Conservation (phyloP, 2,113 vertebrate species). For the Nothoprocta perdicaria region DNA sequence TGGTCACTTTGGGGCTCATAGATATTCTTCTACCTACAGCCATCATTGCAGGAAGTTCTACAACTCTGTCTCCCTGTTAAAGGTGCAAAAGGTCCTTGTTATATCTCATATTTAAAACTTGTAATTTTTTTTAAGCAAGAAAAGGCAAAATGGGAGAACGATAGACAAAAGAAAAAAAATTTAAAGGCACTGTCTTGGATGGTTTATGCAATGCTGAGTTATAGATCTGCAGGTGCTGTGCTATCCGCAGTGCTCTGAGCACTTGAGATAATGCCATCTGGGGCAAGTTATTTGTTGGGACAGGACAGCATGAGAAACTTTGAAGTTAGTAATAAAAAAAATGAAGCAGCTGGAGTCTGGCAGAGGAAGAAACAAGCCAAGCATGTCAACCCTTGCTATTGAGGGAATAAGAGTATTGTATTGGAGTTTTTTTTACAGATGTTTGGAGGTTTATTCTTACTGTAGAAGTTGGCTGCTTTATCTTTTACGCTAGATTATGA, state of each 20-base stretch:
- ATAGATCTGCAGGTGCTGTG: slow-evolving; percentile 74
- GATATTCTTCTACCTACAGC: background rate
- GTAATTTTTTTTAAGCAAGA: background rate
- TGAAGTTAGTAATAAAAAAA: slow-evolving; percentile 80
- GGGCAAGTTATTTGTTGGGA: slow-evolving; percentile 77
- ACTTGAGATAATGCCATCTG: slow-evolving; percentile 72
- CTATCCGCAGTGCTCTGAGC: slow-evolving; percentile 41
- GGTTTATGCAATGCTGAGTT: slow-evolving; percentile 64
- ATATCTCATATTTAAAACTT: background rate
- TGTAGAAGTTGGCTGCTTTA: slow-evolving; percentile 45
- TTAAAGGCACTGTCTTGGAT: slow-evolving; percentile 11
- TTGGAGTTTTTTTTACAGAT: slow-evolving; percentile 67
- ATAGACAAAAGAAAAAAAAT: background rate
- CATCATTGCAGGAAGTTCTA: background rate
- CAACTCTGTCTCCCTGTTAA: background rate
- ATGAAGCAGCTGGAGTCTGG: slow-evolving; percentile 79
- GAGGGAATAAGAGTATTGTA: slow-evolving; percentile 47
- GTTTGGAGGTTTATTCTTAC: slow-evolving; percentile 62
- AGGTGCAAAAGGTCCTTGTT: background rate
- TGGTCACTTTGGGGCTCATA: background rate
- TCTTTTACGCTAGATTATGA: slow-evolving; percentile 46
- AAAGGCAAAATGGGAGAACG: background rate
- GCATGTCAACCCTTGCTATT: slow-evolving; percentile 65
- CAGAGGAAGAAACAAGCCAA: slow-evolving; percentile 76
- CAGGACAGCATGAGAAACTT: slow-evolving; percentile 76